Conservation (phyloP, 2,113 vertebrate genomes). For the Chaetodon auriga region DNA sequence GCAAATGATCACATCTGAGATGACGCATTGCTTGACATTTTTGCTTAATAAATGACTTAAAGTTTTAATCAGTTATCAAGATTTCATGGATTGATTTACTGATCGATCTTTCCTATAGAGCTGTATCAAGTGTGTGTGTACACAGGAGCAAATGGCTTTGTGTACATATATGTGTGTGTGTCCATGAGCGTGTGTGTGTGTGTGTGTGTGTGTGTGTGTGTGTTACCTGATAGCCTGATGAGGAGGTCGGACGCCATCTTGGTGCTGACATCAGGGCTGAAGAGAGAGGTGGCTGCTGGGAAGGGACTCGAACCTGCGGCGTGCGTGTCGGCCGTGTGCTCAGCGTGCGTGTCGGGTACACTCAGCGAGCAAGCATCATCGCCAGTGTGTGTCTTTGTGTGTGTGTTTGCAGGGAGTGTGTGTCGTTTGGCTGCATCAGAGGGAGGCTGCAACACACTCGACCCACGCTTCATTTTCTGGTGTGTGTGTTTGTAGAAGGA, state of each 20-base stretch:
- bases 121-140: not conserved
- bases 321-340: not conserved
- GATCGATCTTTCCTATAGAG: not conserved
- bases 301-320: constrained; percentile 69
- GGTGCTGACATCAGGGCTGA: constrained; percentile 79
- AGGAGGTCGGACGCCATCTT: constrained; percentile 83
- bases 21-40: not conserved
- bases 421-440: constrained; percentile 68
- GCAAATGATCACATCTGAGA: not conserved
- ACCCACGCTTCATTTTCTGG: constrained; percentile 79
- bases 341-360: not conserved
- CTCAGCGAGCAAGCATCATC: constrained; percentile 18
- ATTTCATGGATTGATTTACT: not conserved
- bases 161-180: not conserved
- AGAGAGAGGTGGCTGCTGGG: constrained; percentile 79
- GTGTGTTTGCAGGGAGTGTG: constrained; percentile 50
- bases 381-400: constrained; percentile 37
- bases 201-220: constrained; percentile 19
- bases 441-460: constrained; percentile 75
- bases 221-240: constrained; percentile 76
- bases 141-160: too few species aligned
- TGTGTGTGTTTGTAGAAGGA: constrained; percentile 38
- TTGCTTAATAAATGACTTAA: not conserved
- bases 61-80: not conserved
- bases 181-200: constrained; percentile 11